Percentiles rank a stretch among this genome's conserved stretches.
Evolutionary conservation across 2,113 vertebrate species (phyloP).

Genomic region (Lota lota): DNA sequence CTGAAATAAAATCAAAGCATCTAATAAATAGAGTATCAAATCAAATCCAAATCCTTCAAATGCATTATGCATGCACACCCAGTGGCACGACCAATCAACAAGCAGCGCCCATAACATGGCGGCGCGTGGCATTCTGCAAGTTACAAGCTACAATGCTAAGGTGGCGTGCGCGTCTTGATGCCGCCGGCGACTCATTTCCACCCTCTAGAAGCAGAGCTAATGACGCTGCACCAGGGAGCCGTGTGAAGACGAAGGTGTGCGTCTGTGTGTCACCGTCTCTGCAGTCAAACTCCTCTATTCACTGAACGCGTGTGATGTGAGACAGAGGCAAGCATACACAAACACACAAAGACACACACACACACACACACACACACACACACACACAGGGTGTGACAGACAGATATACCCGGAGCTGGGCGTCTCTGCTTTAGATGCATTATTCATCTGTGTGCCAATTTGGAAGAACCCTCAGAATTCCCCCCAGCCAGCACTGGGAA

Average conservation of each 20-base stretch:
- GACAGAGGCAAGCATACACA: too few species aligned
- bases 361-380: not conserved
- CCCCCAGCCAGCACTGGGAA: constrained; percentile 59
- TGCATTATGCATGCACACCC: constrained; percentile 50
- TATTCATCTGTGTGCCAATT: constrained; percentile 75
- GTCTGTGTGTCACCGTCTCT: too few species aligned
- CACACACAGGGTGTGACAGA: constrained; percentile 58
- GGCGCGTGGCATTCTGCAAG: not conserved
- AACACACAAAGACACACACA: too few species aligned
- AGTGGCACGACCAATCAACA: constrained; percentile 22
- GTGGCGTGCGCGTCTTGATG: not conserved
- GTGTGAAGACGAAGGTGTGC: constrained; percentile 16
- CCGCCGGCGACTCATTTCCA: not conserved
- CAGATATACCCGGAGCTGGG: constrained; percentile 58
- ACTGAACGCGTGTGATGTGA: too few species aligned
- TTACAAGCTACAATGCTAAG: constrained; percentile 7
- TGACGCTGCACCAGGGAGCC: not conserved
- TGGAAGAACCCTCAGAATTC: constrained; percentile 64
- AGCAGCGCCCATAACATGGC: constrained; percentile 17
- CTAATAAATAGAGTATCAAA: constrained; percentile 22
- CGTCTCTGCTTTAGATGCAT: constrained; percentile 68
- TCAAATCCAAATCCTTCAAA: constrained; percentile 42
- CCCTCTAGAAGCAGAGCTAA: constrained; percentile 23
- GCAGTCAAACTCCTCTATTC: too few species aligned
- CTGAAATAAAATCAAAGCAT: constrained; percentile 26